These are phyloP conservation scores for Rapana venosa DNA, from an alignment of 2,888 invertebrate species.

Conservation along the genomic window DNA sequence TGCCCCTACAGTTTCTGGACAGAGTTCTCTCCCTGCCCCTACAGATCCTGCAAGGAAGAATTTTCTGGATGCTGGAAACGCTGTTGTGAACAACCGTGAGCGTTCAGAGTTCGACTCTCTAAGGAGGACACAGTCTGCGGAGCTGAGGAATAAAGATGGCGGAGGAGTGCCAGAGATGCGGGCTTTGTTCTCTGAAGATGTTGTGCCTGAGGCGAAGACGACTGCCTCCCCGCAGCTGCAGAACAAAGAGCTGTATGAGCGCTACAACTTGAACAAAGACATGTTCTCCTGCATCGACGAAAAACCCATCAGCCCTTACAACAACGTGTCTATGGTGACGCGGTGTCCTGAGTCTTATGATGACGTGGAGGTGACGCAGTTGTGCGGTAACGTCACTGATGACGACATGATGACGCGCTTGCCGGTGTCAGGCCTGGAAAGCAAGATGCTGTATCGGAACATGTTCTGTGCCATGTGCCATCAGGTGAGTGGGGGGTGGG, in stretches of 20 bases:
- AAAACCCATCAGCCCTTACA: constrained; percentile 41
- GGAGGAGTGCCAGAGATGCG: neutral
- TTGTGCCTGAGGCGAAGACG: too few relatives aligned
- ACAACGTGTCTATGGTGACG: constrained; percentile 54
- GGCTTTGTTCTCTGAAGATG: neutral
- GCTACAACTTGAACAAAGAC: constrained; percentile 19
- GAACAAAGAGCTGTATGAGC: neutral
- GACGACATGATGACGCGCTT: constrained; percentile 48
- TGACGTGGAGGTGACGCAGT: constrained; percentile 39
- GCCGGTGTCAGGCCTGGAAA: constrained; percentile 55
- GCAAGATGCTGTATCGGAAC: constrained; percentile 57
- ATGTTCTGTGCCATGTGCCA: constrained; percentile 59
- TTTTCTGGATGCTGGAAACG: neutral
- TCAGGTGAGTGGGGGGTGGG: constrained; percentile 8
- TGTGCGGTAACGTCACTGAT: constrained; percentile 20
- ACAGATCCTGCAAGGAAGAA: neutral
- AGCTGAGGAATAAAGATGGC: neutral
- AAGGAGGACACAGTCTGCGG: neutral
- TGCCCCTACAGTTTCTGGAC: neutral
- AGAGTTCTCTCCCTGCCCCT: neutral
- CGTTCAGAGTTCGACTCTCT: neutral
- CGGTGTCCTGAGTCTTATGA: constrained; percentile 54
- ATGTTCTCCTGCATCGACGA: constrained; percentile 48
- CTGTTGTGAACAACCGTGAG: neutral
- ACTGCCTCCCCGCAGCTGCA: neutral